These are phyloP conservation scores for Acyrthosiphon pisum DNA, from an alignment of 1,140 invertebrate genomes.

Conservation along the genomic window DNA sequence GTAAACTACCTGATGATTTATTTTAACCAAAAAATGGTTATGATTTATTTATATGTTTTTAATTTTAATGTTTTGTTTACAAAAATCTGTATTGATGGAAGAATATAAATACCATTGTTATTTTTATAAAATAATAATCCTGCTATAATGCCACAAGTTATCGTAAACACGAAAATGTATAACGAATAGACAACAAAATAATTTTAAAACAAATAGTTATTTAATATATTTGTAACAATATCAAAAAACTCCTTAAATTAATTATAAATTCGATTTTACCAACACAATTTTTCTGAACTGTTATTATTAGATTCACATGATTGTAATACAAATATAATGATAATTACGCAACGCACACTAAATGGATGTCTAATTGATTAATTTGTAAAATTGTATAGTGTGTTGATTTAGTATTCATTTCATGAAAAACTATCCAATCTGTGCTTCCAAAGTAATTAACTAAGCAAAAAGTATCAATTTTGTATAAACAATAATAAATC, in stretches of 20 bases:
- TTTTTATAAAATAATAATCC: neutral
- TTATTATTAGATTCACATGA: neutral
- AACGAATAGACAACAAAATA: neutral
- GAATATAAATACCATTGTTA: too few species aligned
- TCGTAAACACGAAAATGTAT: neutral
- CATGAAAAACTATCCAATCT: neutral
- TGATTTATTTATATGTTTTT: too few species aligned
- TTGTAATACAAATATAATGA: neutral
- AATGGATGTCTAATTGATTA: neutral
- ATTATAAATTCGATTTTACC: neutral
- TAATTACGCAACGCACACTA: neutral
- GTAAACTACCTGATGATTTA: too few species aligned
- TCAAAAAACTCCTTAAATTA: neutral
- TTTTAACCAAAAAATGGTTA: neutral
- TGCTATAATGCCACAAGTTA: neutral
- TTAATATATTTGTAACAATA: neutral
- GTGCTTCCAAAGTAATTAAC: neutral
- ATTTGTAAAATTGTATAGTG: neutral
- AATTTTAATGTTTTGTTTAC: too few species aligned
- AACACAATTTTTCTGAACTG: neutral
- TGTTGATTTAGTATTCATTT: neutral
- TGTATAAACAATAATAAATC: neutral
- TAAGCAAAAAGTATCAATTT: neutral
- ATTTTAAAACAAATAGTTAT: neutral
- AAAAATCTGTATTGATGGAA: too few species aligned